These are phyloP conservation scores for Chrysolina haemoptera DNA, from an alignment of 2,888 invertebrate species.

Conservation along the genomic window DNA sequence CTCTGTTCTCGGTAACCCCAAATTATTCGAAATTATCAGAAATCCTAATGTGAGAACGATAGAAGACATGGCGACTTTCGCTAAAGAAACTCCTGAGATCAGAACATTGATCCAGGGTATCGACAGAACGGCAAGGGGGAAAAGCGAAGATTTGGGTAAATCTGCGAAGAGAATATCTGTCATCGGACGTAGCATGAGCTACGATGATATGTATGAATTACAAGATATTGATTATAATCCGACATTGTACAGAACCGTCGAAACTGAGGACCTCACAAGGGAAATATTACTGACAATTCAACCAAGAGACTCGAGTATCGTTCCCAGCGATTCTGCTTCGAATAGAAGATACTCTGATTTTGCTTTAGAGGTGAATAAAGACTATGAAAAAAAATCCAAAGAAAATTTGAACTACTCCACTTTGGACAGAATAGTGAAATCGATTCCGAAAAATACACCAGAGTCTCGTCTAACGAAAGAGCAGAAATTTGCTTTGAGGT, in stretches of 20 bases:
- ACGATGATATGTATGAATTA: slow-evolving; percentile 53
- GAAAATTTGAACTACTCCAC: slow-evolving; percentile 51
- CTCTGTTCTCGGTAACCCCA: slow-evolving; percentile 64
- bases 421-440: slow-evolving; percentile 56
- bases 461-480: slow-evolving; percentile 58
- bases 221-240: slow-evolving; percentile 34
- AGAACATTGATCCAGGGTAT: slow-evolving; percentile 32
- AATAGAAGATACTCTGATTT: slow-evolving; percentile 53
- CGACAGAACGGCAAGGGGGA: slow-evolving; percentile 33
- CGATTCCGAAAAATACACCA: slow-evolving; percentile 56
- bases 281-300: slow-evolving; percentile 37
- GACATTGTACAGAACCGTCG: slow-evolving; percentile 47
- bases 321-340: slow-evolving; percentile 55
- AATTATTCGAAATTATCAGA: slow-evolving; percentile 60
- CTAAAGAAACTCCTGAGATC: slow-evolving; percentile 39
- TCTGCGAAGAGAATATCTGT: slow-evolving; percentile 39
- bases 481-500: slow-evolving; percentile 59
- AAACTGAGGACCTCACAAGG: slow-evolving; percentile 49
- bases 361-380: slow-evolving; percentile 33
- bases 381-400: slow-evolving; percentile 21
- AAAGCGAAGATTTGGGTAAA: slow-evolving; percentile 36
- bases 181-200: slow-evolving; percentile 53
- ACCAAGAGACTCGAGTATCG: slow-evolving; percentile 41
- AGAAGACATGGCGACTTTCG: slow-evolving; percentile 51
- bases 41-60: slow-evolving; percentile 59